Evolutionary conservation across 37 sponge, comb jelly and placozoan genomes (phyloP), one percentile per base, ranked within the genome.

Genomic region (Ianthella basta): DNA sequence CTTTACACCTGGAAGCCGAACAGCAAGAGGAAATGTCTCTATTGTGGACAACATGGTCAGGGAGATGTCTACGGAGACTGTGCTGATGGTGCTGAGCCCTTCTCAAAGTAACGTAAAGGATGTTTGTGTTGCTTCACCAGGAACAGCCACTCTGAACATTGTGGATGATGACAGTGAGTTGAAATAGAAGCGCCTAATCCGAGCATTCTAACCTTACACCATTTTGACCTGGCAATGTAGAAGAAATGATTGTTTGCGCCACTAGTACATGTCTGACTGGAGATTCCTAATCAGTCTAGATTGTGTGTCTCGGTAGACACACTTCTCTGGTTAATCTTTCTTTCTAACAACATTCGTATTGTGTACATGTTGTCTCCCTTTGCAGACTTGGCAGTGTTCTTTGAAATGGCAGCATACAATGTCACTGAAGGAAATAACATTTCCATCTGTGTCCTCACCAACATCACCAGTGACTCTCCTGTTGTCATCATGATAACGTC

Each of bases 391-490:
- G 24, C 44, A 5, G 78, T 75, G 37, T 24, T 39, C 24, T 75
- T 75, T 75, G 78, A 75, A 36, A 36, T 39, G n/a, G 38, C 44
- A 36, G 0, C 20, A 14, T 75, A 75, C 25, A 50, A 50, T 39
- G 50, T 75, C 16, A 36, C 54, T 53, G 78, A 75, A 75, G 78
- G 78, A 24, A 19, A 41, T 24, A 50, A 39, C 54, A 75, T 75
- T 36, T 39, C 44, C 5, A 36, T 75, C 0, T 39, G n/a, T 4
- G 25, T 75, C 15, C 24, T 53, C 3, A 53, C 78, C 53, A 75
- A 36, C 40, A 50, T 44, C 50, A 10, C 50, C 50, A 44, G 50
- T 44, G 50, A 44, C 50, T 10, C 8, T 44, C 50, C 50, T 44
- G 50, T 44, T 44, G 50, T 44, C 8, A 8, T 44, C 50, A 44